Evolutionary conservation across 2,888 invertebrate genomes (phyloP), one percentile per base, ranked within the genome.

Genomic region (Mythimna vitellina): DNA sequence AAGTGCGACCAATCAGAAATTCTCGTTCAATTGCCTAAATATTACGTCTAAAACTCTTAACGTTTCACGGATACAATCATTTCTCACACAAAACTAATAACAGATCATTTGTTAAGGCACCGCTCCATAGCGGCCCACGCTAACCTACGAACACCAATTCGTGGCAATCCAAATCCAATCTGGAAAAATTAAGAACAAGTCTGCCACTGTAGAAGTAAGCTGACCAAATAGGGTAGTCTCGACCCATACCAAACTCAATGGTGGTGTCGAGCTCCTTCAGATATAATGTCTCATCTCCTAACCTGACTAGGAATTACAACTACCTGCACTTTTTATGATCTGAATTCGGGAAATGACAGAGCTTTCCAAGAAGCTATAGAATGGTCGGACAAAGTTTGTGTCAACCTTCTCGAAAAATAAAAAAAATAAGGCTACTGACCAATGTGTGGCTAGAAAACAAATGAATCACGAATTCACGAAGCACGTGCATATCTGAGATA

Each of bases 51-150:
- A n/a, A 63, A 29, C 29, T 68, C 20, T 72, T 54, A 22, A 62
- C 22, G 46, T 66, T 67, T 35, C 60, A 82, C 60, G 63, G 68
- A 60, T 80, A 38, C 29, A 69, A 73, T 61, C 57, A 64, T 35
- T 83, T 81, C 80, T 62, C 81, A 83, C 83, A 80, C 69, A 60
- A 80, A 29, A 61, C 58, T 51, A 46, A 56, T 51, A 46, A 56
- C 54, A 75, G 62, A 74, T 71, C 35, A 63, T 65, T 73, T 4
- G 3, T 22, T 14, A 60, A 60, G 69, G 49, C 25, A 62, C 46
- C 1, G 6, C 7, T 62, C 42, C 61, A 46, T 46, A 25, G 6
- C 6, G 3, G 10, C 7, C 25, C 6, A 25, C 17, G 61, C 42
- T 10, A 62, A 10, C 20, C 46, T 46, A 62, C 42, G 20, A 17